phyloP scores from a whole-genome alignment of 2,113 vertebrate genomes.

The Bubalus kerabau region DNA sequence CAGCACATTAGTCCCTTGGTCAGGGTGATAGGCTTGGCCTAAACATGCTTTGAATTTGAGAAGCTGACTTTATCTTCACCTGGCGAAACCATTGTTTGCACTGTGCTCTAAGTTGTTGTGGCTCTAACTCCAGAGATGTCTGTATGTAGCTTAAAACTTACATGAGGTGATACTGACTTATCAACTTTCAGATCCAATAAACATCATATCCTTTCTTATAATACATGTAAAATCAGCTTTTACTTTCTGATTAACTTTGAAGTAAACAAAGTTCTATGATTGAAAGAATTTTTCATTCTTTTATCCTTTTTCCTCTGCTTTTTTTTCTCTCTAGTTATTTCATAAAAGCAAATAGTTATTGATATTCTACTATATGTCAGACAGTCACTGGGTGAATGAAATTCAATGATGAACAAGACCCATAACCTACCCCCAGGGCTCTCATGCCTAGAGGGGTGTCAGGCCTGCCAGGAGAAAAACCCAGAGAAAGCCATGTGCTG shows the following conservation, averaged over 20 bases:
- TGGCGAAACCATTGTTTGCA: slow-evolving; percentile 7
- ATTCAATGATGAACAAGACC: neutral
- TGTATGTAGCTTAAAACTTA: neutral
- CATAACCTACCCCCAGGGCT: neutral
- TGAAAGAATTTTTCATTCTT: neutral
- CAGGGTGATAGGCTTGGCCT: neutral
- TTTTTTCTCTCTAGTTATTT: neutral
- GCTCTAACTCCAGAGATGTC: neutral
- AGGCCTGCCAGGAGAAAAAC: neutral
- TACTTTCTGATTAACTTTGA: slow-evolving; percentile 16
- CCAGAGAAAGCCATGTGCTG: neutral
- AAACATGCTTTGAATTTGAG: slow-evolving; percentile 23
- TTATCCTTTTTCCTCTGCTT: neutral
- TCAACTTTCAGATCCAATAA: slow-evolving; percentile 28
- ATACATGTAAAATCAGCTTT: neutral
- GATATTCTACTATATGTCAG: neutral
- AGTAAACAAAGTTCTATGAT: neutral
- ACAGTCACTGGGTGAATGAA: neutral
- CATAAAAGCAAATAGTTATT: neutral
- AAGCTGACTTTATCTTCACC: slow-evolving; percentile 31
- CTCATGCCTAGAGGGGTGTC: neutral
- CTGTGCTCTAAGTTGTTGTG: slow-evolving; percentile 18
- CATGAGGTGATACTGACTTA: neutral
- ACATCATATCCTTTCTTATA: neutral
- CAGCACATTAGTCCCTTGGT: neutral